Conservation (phyloP, 2,113 vertebrate species). For the Oreochromis spilurus region DNA sequence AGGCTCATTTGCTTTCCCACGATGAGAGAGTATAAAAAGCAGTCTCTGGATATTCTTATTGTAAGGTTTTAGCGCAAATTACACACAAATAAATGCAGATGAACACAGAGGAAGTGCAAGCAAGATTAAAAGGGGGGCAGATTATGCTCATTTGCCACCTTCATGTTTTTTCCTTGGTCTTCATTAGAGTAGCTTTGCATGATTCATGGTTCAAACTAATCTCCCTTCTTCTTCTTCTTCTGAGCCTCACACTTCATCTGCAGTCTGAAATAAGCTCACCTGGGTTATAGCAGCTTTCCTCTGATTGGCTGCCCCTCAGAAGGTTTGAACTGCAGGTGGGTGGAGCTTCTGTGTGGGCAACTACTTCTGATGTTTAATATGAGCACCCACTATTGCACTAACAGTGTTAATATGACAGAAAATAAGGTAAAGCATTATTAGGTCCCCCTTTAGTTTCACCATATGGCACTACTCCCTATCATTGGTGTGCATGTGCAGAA, state of each 20-base stretch:
- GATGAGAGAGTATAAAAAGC: not conserved
- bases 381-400: accelerated
- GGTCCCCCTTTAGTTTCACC: not conserved
- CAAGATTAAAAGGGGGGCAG: not conserved
- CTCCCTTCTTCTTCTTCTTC: not conserved
- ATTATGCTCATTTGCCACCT: not conserved
- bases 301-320: not conserved
- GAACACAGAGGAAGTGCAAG: not conserved
- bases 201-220: not conserved
- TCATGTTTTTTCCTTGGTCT: not conserved
- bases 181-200: not conserved
- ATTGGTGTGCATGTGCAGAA: not conserved
- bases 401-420: not conserved
- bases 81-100: not conserved
- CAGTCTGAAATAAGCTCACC: not conserved
- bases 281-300: not conserved
- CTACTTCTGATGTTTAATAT: not conserved
- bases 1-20: not conserved
- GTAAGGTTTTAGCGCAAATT: not conserved
- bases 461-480: not conserved
- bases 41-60: not conserved
- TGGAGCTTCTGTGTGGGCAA: not conserved
- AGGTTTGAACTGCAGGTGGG: not conserved
- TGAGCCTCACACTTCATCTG: not conserved
- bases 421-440: not conserved